These are phyloP conservation scores for Eupithecia tripunctaria DNA, from an alignment of 2,888 invertebrate species.

Conservation along the genomic window DNA sequence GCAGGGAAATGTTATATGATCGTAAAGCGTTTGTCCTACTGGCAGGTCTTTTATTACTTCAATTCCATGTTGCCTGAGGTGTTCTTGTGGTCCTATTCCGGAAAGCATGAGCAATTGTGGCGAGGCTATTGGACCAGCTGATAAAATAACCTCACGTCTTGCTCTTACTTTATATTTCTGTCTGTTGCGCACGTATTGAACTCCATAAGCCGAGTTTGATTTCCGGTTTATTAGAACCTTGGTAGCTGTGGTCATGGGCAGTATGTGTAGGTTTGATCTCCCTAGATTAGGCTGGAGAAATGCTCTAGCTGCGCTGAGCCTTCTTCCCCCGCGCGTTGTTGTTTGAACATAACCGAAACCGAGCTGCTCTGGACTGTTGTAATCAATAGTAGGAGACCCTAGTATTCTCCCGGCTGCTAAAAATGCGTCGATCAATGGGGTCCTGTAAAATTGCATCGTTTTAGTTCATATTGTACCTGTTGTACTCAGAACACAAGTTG, in stretches of 20 bases:
- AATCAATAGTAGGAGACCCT: constrained; percentile 87
- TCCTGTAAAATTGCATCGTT: constrained; percentile 48
- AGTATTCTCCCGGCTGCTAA: constrained; percentile 86
- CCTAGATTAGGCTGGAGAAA: constrained; percentile 82
- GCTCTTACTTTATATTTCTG: constrained; percentile 77
- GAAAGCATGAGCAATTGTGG: constrained; percentile 93
- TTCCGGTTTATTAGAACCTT: constrained; percentile 80
- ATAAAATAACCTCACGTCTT: constrained; percentile 88
- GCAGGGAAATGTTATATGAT: constrained; percentile 86
- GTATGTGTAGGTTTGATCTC: constrained; percentile 84
- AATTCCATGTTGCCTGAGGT: constrained; percentile 81
- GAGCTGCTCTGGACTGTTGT: constrained; percentile 83
- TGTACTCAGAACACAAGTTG: neutral
- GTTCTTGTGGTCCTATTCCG: constrained; percentile 87
- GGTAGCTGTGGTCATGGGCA: constrained; percentile 81
- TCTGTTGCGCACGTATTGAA: constrained; percentile 79
- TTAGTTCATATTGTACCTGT: neutral
- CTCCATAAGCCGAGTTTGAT: constrained; percentile 81
- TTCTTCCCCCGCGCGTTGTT: constrained; percentile 84
- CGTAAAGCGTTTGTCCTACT: constrained; percentile 87
- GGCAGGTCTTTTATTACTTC: constrained; percentile 84
- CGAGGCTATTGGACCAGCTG: constrained; percentile 91
- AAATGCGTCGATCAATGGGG: constrained; percentile 85
- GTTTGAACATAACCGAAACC: constrained; percentile 87
- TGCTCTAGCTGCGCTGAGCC: constrained; percentile 85